A percentile compares a stretch with the other conserved stretches of the same genome.
Evolutionary conservation across 2,888 invertebrate species (phyloP).

Genomic region (Torymus aiolomorphi): DNA sequence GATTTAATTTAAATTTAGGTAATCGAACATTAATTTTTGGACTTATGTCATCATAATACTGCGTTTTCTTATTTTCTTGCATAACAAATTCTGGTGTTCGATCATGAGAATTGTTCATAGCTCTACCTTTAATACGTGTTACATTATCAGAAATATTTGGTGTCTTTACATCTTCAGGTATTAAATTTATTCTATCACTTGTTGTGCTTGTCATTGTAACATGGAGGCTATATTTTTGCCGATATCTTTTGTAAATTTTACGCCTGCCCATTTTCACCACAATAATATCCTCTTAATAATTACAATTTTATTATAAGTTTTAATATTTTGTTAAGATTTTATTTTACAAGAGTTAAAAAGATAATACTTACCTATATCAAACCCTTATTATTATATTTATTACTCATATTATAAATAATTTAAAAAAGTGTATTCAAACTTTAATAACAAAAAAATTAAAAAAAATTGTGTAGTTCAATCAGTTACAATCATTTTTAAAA

Average conservation of each 20-base stretch:
- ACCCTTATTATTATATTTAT: no score
- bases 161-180: conserved; percentile 25
- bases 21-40: conserved; percentile 61
- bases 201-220: conserved; percentile 8
- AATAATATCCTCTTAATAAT: conserved; percentile 1
- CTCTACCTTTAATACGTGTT: neutral
- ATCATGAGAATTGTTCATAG: conserved; percentile 13
- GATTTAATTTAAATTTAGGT: conserved; percentile 61
- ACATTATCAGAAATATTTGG: conserved; percentile 11
- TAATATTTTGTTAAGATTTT: no score
- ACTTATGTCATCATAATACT: conserved; percentile 62
- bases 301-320: no score
- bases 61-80: conserved; percentile 24
- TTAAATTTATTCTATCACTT: conserved; percentile 44
- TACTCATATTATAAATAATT: no score
- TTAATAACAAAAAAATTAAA: no score
- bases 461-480: no score
- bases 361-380: no score
- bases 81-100: conserved; percentile 44
- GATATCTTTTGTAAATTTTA: conserved; percentile 35
- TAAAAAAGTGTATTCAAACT: no score
- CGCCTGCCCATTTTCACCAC: conserved; percentile 39
- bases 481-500: no score
- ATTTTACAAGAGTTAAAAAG: no score
- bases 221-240: conserved; percentile 33